Base-by-base conservation (phyloP, 1,140 invertebrate genomes). In the Rhizoglyphus robini region DNA sequence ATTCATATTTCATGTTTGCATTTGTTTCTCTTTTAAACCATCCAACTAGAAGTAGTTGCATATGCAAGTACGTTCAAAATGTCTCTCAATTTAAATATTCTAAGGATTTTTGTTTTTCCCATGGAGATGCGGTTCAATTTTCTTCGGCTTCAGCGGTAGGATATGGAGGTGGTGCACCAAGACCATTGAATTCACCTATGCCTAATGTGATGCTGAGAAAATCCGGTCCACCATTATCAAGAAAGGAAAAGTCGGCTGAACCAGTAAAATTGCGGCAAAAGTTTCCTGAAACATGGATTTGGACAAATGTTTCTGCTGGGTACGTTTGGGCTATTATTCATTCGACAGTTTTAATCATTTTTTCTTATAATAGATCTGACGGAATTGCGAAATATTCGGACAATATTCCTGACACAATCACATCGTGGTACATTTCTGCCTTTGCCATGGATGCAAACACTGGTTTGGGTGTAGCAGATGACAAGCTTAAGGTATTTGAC, bases 381-480 rank as follows among this genome's bases (percentile, higher is more conserved):
- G 83, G 84, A n/a, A 72, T 75, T 63, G 73, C 76, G 48, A 65
- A 73, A 25, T 57, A 83, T n/a, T 75, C 74, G 18, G 79, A 80
- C 34, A 76, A 76, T 47, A 84, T 91, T 32, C 94, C 94, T 0
- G 86, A 90, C 68, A 88, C 88, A 0, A 89, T 96, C 13, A 95
- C 90, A 0, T 90, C 88, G 1, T 97, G 93, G 91, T 81, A 88
- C 20, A 81, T 96, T 0, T 88, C 87, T 34, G 95, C 88, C 0
- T 98, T 98, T 74, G 90, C 94, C 0, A 78, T 97, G 46, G 88
- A 92, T 76, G 79, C 86, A 0, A 78, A 85, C 11, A 75, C 84
- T 63, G 95, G 94, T 23, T 79, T 99, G 0, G 91, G 90, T 2
- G 77, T 97, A 2, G 83, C 88, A 27, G 11, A n/a, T 2, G 15